Evolutionary conservation across 2,797 vertebrate genomes (phyloP).

Genomic region (Cygnus olor): DNA sequence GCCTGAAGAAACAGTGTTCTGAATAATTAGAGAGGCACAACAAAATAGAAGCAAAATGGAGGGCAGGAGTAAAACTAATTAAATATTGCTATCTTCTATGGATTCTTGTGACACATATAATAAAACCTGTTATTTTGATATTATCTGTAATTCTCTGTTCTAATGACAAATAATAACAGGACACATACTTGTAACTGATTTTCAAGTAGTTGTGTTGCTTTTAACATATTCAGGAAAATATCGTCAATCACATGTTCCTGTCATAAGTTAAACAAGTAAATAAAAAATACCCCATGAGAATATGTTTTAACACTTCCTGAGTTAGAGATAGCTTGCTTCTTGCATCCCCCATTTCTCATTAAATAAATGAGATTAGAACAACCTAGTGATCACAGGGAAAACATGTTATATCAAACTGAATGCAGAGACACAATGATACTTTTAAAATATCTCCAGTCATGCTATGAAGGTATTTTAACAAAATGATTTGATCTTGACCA

Average conservation of each 20-base stretch:
- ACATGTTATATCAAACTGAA: not conserved
- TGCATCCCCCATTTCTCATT: not conserved
- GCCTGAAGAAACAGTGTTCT: not conserved
- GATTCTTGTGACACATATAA: not conserved
- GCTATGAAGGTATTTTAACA: not conserved
- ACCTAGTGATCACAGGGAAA: not conserved
- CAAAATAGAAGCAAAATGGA: slow-evolving; percentile 19
- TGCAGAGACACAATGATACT: not conserved
- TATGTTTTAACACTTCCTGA: not conserved
- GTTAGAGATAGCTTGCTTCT: not conserved
- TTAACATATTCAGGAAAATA: not conserved
- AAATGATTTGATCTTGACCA: not conserved
- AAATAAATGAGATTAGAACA: not conserved
- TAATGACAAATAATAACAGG: not conserved
- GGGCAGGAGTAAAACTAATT: not conserved
- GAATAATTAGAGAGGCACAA: slow-evolving; percentile 6
- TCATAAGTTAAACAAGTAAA: not conserved
- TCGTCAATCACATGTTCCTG: not conserved
- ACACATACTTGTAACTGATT: not conserved
- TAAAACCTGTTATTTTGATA: too few species aligned
- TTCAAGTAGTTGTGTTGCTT: not conserved
- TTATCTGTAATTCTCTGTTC: not conserved
- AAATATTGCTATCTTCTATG: slow-evolving; percentile 14
- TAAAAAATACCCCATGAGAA: not conserved
- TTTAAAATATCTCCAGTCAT: not conserved